Base-by-base conservation (phyloP, 2,888 invertebrate genomes). In the Hirtodrosophila cameraria region DNA sequence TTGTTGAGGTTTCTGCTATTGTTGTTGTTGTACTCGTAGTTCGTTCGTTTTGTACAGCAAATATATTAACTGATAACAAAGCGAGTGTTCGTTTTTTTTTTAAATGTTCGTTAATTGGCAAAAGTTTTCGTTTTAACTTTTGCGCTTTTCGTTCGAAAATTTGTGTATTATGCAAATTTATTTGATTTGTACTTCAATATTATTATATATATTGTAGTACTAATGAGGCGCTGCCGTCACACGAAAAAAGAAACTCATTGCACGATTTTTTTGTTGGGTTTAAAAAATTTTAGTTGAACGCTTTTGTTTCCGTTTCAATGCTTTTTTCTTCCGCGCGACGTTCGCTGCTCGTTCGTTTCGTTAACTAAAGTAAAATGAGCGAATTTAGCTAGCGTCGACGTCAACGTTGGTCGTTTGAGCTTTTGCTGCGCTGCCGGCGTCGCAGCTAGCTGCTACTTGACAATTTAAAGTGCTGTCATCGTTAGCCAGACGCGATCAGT, bases 321-420 rank as follows among this genome's bases (percentile, higher is more conserved):
- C 16, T 43, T 58, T 68, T n/a, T 64, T 63, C 57, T 54, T 66
- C 66, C 52, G 77, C 80, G 76, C 73, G 75, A 70, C 87, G 88
- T 77, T 84, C 88, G 87, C 81, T 72, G 45, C 74, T 79, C 87
- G 89, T 89, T 89, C 88, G 86, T 86, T 89, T 89, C 89, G 89
- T 89, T 89, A 79, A 78, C 82, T 83, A 83, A 83, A 86, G 63
- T 83, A 71, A 83, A 80, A 70, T 80, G 86, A 80, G 71, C 52
- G 54, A 66, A 73, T 54, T 49, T 70, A n/a, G n/a, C 60, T 75
- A 61, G 63, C 68, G 2, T 20, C 5, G 16, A 31, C 20, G 31
- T n/a, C 12, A 31, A 30, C 35, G 25, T 54, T 38, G 7, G 8
- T 25, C 33, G 38, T 55, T 57, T 38, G 65, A 59, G 61, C 68